A percentile compares a stretch with the other conserved stretches of the same genome.
phyloP scores from a whole-genome alignment of 1,140 invertebrate genomes.

The Solenopsis invicta region DNA sequence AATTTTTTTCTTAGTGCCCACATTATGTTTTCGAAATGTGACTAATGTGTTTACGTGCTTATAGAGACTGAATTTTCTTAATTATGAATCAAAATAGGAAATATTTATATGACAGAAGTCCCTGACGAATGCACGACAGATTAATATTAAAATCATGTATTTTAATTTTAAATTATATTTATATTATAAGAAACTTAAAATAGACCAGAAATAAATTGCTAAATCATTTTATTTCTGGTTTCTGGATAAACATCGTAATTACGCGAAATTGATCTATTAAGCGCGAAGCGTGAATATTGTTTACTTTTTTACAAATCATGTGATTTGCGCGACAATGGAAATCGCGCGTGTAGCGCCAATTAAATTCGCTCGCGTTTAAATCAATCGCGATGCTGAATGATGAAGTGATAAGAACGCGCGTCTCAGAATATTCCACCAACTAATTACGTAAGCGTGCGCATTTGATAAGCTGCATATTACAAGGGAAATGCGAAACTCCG shows the following conservation, averaged over 20 bases:
- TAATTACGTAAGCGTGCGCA: constrained; percentile 21
- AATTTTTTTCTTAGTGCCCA: neutral
- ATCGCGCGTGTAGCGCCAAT: neutral
- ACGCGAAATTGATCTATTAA: neutral
- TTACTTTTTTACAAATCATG: neutral
- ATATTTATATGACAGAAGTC: neutral
- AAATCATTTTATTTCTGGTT: neutral
- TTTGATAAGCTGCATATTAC: constrained; percentile 33
- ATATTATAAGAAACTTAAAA: neutral
- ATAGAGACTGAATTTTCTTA: neutral
- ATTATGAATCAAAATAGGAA: neutral
- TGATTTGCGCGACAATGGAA: neutral
- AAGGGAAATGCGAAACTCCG: neutral
- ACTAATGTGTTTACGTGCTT: neutral
- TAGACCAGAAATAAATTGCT: neutral
- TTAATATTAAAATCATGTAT: constrained; percentile 13
- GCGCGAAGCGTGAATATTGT: neutral
- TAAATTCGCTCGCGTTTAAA: neutral
- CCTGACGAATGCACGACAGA: too few species aligned
- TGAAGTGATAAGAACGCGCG: neutral
- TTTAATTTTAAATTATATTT: neutral
- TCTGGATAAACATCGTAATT: constrained; percentile 1
- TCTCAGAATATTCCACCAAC: neutral
- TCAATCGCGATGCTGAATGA: constrained; percentile 4
- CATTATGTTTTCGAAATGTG: neutral